Conservation (phyloP, 2,797 vertebrate species). For the Rhinichthys osculus region DNA sequence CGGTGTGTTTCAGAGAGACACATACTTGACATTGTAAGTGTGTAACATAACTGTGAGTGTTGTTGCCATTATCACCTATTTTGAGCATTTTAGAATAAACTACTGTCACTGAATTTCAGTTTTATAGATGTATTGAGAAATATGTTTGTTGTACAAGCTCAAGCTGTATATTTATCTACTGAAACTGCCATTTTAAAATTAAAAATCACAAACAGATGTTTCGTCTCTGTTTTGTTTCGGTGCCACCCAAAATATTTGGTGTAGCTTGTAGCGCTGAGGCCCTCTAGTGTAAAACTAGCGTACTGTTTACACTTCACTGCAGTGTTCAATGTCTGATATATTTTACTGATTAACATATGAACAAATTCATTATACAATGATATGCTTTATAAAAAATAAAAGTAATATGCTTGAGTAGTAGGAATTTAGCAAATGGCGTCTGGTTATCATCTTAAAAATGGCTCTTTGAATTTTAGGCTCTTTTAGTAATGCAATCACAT, state of each 20-base stretch:
- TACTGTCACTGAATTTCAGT: slow-evolving; percentile 84
- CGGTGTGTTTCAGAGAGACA: slow-evolving; percentile 70
- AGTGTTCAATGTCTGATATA: background rate
- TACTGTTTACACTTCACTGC: background rate
- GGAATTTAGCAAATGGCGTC: background rate
- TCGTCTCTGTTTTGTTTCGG: slow-evolving; percentile 37
- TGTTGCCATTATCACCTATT: slow-evolving; percentile 74
- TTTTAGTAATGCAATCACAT: background rate
- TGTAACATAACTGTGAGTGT: slow-evolving; percentile 76
- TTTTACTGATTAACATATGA: background rate
- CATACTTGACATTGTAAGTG: slow-evolving; percentile 76
- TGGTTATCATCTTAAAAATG: background rate
- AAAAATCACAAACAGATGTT: slow-evolving; percentile 62
- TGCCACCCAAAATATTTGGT: slow-evolving; percentile 30
- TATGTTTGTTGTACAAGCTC: slow-evolving; percentile 79
- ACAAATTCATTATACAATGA: background rate
- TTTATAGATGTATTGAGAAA: slow-evolving; percentile 78
- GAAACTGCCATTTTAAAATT: slow-evolving; percentile 74
- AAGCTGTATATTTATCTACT: slow-evolving; percentile 83
- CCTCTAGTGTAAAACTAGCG: slow-evolving; percentile 68
- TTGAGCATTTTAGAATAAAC: slow-evolving; percentile 78
- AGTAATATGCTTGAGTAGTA: background rate
- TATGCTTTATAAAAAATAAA: background rate
- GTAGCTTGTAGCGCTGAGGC: slow-evolving; percentile 51
- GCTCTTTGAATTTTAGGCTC: background rate